Percentiles rank a stretch among this genome's conserved stretches.
Evolutionary conservation across 2,888 invertebrate genomes (phyloP).

Genomic region (Monochamus alternatus): DNA sequence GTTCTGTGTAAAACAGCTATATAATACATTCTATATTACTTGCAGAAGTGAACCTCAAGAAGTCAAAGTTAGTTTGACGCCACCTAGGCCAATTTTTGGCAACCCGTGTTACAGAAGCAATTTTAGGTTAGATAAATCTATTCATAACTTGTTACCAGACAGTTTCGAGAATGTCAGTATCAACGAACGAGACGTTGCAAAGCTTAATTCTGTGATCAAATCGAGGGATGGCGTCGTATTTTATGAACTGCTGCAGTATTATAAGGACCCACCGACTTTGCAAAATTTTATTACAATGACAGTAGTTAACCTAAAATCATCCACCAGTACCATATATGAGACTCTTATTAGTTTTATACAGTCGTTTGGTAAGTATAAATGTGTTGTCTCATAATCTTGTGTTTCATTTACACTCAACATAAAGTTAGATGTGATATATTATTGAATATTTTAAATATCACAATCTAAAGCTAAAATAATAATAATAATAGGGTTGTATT

Average conservation of each 20-base stretch:
- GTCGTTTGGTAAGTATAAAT: conserved; percentile 50
- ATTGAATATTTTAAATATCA: too few relatives aligned
- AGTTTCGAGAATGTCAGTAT: conserved; percentile 42
- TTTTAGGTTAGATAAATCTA: conserved; percentile 50
- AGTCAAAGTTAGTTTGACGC: conserved; percentile 24
- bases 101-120: conserved; percentile 38
- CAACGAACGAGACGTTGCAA: conserved; percentile 49
- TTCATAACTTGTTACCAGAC: conserved; percentile 53
- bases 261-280: conserved; percentile 49
- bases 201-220: conserved; percentile 48
- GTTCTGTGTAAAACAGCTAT: too few relatives aligned
- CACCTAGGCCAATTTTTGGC: conserved; percentile 50
- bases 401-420: too few relatives aligned
- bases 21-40: background rate
- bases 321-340: conserved; percentile 35
- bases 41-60: background rate
- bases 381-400: background rate
- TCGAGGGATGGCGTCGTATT: conserved; percentile 44
- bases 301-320: conserved; percentile 50
- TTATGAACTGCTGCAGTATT: conserved; percentile 49
- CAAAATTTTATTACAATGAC: conserved; percentile 57
- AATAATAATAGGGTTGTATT: too few relatives aligned
- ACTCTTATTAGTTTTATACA: conserved; percentile 44
- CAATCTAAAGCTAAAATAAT: too few relatives aligned
- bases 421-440: too few relatives aligned